Percentiles rank a stretch among this genome's conserved stretches.
These are phyloP conservation scores for Diplosoma virens DNA, from an alignment of 23 tunicate species.

Conservation along the genomic window DNA sequence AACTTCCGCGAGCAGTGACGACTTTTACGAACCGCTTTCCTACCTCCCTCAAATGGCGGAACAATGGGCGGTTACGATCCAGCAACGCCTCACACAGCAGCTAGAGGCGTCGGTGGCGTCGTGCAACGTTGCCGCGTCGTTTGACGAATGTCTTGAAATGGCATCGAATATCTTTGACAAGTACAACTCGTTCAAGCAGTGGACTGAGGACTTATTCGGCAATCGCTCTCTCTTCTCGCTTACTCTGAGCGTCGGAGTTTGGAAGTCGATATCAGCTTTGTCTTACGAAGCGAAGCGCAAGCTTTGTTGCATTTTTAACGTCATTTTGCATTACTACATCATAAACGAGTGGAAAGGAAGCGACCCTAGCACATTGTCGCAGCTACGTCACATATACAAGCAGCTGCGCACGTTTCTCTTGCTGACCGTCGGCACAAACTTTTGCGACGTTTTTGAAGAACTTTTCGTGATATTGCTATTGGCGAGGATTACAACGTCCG, in stretches of 20 bases:
- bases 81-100: background rate
- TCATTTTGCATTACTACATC: background rate
- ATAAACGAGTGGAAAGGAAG: background rate
- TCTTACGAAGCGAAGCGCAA: background rate
- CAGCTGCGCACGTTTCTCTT: constrained; percentile 25
- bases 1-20: background rate
- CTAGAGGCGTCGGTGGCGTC: background rate
- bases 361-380: background rate
- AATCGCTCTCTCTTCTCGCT: constrained; percentile 4
- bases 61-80: constrained; percentile 26
- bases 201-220: constrained; percentile 31
- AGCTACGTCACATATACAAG: background rate
- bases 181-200: constrained; percentile 9
- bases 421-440: constrained; percentile 35
- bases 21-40: constrained; percentile 9
- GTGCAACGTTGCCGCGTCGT: background rate
- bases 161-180: background rate
- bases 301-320: constrained; percentile 13
- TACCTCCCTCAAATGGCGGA: constrained; percentile 28
- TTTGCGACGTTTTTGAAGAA: constrained; percentile 62
- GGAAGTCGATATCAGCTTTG: constrained; percentile 23
- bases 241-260: constrained; percentile 10
- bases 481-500: background rate
- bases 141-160: background rate
- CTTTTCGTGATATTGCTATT: constrained; percentile 23